Evolutionary conservation across 2,797 vertebrate species (phyloP).

Genomic region (Eupleurogrammus muticus): DNA sequence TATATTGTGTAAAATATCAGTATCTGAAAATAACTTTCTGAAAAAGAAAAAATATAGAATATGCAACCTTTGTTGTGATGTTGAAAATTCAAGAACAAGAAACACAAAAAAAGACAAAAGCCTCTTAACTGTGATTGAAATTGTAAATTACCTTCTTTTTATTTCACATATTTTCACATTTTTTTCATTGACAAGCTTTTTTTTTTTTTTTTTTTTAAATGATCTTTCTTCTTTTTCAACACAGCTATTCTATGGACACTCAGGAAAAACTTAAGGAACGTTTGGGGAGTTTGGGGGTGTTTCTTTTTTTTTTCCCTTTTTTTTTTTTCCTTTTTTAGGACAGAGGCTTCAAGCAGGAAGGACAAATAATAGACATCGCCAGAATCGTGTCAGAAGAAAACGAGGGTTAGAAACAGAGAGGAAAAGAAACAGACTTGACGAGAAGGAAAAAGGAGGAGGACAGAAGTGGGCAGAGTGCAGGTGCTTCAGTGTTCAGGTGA

Average conservation of each 20-base stretch:
- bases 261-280: conserved; percentile 60
- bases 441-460: conserved; percentile 29
- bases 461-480: conserved; percentile 52
- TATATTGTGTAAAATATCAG: no score
- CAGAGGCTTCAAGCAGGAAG: conserved; percentile 56
- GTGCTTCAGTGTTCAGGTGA: conserved; percentile 55
- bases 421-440: conserved; percentile 19
- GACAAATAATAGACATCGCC: conserved; percentile 51
- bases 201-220: conserved; percentile 26
- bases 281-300: conserved; percentile 12
- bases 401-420: conserved; percentile 30
- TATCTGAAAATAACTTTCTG: no score
- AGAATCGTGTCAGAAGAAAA: conserved; percentile 43
- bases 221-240: conserved; percentile 60
- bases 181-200: conserved; percentile 70
- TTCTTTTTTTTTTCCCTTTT: background rate
- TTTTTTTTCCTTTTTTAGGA: conserved; percentile 23
- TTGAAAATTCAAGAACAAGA: conserved; percentile 5
- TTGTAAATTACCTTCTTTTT: conserved; percentile 75
- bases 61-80: background rate
- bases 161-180: conserved; percentile 77
- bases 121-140: conserved; percentile 58
- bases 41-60: no score
- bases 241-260: conserved; percentile 75
- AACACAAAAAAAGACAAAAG: conserved; percentile 13